These are phyloP conservation scores for Chloroceryle amazona DNA, from an alignment of 2,797 vertebrate genomes.

Conservation along the genomic window DNA sequence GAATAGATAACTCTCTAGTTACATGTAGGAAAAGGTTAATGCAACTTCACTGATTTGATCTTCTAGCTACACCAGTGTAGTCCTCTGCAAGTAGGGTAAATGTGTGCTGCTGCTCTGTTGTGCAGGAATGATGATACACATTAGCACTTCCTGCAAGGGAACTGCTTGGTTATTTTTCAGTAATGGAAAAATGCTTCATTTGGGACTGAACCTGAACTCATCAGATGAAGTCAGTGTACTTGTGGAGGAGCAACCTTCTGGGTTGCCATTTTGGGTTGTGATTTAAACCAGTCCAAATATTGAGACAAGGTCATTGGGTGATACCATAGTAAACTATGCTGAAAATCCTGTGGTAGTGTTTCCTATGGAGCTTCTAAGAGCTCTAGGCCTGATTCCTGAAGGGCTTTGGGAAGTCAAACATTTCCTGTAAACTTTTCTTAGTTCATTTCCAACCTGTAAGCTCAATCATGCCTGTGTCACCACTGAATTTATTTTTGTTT, in stretches of 20 bases:
- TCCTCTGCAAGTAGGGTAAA: background rate
- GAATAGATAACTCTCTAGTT: background rate
- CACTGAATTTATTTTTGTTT: background rate
- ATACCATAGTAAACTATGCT: background rate
- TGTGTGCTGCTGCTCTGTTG: background rate
- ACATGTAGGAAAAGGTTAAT: background rate
- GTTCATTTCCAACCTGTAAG: background rate
- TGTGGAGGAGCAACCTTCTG: background rate
- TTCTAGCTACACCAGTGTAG: background rate
- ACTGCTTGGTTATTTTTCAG: background rate
- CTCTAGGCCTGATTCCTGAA: background rate
- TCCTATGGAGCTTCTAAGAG: background rate
- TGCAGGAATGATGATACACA: background rate
- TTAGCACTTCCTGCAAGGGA: background rate
- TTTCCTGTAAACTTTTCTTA: background rate
- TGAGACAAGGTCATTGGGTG: background rate
- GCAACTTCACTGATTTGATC: rapidly evolving
- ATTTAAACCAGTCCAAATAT: rapidly evolving
- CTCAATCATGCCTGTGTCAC: background rate
- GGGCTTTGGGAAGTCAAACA: background rate
- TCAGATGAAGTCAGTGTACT: background rate
- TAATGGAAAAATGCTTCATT: background rate
- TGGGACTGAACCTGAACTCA: background rate
- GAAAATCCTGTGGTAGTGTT: background rate
- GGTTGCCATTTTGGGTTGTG: background rate